Evolutionary conservation across 2,113 vertebrate genomes (phyloP).

Genomic region (Anas platyrhynchos): DNA sequence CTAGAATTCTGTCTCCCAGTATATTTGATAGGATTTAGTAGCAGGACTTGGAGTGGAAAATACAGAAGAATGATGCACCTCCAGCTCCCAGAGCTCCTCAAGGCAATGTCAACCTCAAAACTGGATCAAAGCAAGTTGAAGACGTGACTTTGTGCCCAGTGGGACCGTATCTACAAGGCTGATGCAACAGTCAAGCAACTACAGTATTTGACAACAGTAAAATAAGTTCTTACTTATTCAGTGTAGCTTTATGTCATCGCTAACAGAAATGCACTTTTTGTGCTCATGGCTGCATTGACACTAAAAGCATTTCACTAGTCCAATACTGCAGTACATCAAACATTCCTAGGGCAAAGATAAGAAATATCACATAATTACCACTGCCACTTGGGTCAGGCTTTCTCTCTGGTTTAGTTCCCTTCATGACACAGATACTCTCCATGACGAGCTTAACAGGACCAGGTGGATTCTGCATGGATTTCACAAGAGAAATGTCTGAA

Average conservation of each 20-base stretch:
- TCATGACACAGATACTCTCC: conserved; percentile 96
- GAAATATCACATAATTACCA: conserved; percentile 73
- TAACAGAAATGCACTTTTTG: background rate
- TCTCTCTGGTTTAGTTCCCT: conserved; percentile 87
- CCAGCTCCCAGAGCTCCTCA: background rate
- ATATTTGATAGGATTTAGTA: background rate
- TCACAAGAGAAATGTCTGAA: conserved; percentile 89
- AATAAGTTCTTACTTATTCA: background rate
- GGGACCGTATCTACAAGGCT: background rate
- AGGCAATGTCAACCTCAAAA: background rate
- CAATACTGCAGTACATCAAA: background rate
- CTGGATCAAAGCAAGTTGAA: background rate
- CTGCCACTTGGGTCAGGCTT: conserved; percentile 89
- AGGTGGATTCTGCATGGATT: conserved; percentile 93
- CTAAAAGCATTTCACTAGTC: background rate
- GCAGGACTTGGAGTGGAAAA: background rate
- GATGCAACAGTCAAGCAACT: background rate
- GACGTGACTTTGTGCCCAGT: background rate
- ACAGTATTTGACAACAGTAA: background rate
- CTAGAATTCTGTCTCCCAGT: background rate
- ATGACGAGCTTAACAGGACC: conserved; percentile 90
- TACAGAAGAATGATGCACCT: background rate
- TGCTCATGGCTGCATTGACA: background rate
- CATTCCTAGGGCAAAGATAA: background rate
- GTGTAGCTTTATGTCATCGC: background rate